phyloP scores from a whole-genome alignment of 2,113 vertebrate genomes.

The Ceuthmochares aereus region DNA sequence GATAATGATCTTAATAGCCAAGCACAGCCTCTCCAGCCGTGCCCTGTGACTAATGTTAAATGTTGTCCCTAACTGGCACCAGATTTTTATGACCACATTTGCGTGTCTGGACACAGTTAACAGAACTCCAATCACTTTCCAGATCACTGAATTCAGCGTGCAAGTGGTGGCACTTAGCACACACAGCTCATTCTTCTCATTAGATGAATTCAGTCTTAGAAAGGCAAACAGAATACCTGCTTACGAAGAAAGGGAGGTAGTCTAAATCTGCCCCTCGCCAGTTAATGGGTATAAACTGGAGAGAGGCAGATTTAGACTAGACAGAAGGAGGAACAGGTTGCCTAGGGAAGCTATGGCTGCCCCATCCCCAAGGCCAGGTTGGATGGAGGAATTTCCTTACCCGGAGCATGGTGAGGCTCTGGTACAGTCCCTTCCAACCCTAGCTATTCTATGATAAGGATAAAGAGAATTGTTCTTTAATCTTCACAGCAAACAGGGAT shows the following conservation, averaged over 20 bases:
- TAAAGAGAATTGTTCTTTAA: background rate
- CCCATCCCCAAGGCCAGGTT: too few relatives aligned
- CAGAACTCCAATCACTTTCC: background rate
- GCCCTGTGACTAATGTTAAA: background rate
- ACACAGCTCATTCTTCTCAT: background rate
- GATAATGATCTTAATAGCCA: background rate
- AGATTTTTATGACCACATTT: background rate
- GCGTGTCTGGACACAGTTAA: background rate
- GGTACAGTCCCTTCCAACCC: too few relatives aligned
- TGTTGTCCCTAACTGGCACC: background rate
- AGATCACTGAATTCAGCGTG: background rate
- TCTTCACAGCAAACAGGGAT: background rate
- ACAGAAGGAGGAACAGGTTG: too few relatives aligned
- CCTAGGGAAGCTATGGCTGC: too few relatives aligned
- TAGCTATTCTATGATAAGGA: background rate
- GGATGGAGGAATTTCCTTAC: too few relatives aligned
- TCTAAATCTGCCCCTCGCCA: too few relatives aligned
- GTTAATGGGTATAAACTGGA: too few relatives aligned
- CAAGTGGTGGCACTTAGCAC: background rate
- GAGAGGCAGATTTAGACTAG: too few relatives aligned
- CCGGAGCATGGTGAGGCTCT: too few relatives aligned
- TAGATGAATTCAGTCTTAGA: background rate
- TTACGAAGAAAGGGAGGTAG: background rate
- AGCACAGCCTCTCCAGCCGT: background rate
- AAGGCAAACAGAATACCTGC: background rate